A percentile compares a stretch with the other conserved stretches of the same genome.
phyloP scores from a whole-genome alignment of 2,797 vertebrate species.

The Phataginus tricuspis region DNA sequence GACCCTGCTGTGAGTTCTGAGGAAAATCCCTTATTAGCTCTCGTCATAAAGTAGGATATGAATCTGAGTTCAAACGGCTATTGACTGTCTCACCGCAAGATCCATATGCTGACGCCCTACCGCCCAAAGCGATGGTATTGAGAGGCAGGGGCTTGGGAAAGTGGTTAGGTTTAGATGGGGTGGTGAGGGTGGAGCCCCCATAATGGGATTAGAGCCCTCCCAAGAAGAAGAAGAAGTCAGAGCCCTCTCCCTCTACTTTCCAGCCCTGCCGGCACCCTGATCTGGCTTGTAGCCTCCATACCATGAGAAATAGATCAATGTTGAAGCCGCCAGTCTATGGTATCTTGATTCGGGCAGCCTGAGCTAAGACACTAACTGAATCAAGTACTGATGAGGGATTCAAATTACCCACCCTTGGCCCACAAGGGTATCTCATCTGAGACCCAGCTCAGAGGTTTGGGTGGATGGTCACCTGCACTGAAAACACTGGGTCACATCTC shows the following conservation, averaged over 20 bases:
- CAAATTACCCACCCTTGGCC: not conserved
- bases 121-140: not conserved
- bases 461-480: not conserved
- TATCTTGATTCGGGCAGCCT: not conserved
- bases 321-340: not conserved
- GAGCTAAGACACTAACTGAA: not conserved
- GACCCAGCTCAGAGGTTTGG: not conserved
- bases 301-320: not conserved
- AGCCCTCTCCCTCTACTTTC: not conserved
- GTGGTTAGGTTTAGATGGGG: not conserved
- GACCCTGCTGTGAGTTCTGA: not conserved
- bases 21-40: not conserved
- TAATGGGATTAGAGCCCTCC: not conserved
- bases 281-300: not conserved
- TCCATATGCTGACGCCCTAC: not conserved
- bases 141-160: not conserved
- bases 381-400: not conserved
- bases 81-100: not conserved
- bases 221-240: not conserved
- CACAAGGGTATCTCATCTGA: not conserved
- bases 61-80: not conserved
- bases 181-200: not conserved
- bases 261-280: not conserved
- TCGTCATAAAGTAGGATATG: not conserved
- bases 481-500: not conserved